Evolutionary conservation across 2,113 vertebrate species (phyloP).

Genomic region (Mionectes macconnelli): DNA sequence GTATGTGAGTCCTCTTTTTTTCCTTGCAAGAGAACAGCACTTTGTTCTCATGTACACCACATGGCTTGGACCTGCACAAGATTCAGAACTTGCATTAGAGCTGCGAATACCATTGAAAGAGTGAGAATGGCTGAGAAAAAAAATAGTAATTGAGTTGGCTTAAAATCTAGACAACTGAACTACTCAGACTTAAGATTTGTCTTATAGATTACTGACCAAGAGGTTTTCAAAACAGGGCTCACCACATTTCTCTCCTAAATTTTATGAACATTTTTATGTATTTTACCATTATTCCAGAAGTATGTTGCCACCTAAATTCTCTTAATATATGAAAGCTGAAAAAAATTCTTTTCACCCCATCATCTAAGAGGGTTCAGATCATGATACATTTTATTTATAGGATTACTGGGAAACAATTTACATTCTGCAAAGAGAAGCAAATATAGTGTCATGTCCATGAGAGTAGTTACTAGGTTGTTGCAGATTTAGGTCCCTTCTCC

Average conservation of each 20-base stretch:
- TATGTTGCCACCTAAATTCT: background rate
- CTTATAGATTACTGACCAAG: background rate
- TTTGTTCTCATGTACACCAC: background rate
- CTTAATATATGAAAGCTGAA: background rate
- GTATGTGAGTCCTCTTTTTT: background rate
- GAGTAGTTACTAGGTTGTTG: background rate
- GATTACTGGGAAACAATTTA: background rate
- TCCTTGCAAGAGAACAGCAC: background rate
- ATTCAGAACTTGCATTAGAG: background rate
- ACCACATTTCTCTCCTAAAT: background rate
- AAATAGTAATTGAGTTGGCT: background rate
- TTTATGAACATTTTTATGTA: background rate
- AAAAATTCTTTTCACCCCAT: background rate
- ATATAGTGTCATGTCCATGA: background rate
- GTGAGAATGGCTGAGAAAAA: background rate
- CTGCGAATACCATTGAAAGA: background rate
- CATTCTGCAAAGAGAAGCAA: conserved; percentile 1
- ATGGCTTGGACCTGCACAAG: accelerated
- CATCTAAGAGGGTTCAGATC: background rate
- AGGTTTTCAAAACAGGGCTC: background rate
- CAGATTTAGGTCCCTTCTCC: background rate
- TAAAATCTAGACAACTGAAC: background rate
- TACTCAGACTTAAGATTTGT: background rate
- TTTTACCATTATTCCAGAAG: background rate
- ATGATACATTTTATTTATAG: background rate